Conservation (phyloP, 2,113 vertebrate genomes). For the Carassius gibelio region DNA sequence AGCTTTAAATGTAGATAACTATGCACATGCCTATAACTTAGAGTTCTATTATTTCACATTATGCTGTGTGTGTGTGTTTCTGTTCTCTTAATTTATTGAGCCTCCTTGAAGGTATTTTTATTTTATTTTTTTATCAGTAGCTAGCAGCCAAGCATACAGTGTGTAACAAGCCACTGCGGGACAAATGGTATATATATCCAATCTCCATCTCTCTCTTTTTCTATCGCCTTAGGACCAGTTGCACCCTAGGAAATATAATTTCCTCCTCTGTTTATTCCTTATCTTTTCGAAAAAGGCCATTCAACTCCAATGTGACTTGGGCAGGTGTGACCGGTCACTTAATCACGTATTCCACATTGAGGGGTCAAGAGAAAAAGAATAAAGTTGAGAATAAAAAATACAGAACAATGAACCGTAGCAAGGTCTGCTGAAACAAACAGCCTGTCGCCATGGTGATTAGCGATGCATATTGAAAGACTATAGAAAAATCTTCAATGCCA, state of each 20-base stretch:
- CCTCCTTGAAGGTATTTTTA: too few species aligned
- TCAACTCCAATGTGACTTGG: neutral
- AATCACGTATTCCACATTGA: slow-evolving; percentile 13
- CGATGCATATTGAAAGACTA: neutral
- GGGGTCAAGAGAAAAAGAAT: neutral
- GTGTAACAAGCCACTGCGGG: slow-evolving; percentile 3
- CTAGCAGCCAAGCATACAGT: slow-evolving; percentile 7
- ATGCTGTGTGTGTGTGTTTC: neutral
- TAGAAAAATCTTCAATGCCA: neutral
- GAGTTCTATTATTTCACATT: neutral
- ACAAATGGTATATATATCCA: slow-evolving; percentile 2
- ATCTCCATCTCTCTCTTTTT: neutral
- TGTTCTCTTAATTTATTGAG: neutral
- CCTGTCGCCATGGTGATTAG: slow-evolving; percentile 17
- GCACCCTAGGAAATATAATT: slow-evolving; percentile 21
- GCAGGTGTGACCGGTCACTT: slow-evolving; percentile 27
- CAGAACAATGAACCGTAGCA: neutral
- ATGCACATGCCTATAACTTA: neutral
- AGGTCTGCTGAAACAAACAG: neutral
- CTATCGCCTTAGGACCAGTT: neutral
- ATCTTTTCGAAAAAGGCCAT: slow-evolving; percentile 28
- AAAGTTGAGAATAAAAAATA: neutral
- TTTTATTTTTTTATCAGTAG: slow-evolving; percentile 2
- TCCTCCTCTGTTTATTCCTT: neutral
- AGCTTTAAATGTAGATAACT: slow-evolving; percentile 2